These are phyloP conservation scores for Erannis defoliaria DNA, from an alignment of 2,888 invertebrate species.

Conservation along the genomic window DNA sequence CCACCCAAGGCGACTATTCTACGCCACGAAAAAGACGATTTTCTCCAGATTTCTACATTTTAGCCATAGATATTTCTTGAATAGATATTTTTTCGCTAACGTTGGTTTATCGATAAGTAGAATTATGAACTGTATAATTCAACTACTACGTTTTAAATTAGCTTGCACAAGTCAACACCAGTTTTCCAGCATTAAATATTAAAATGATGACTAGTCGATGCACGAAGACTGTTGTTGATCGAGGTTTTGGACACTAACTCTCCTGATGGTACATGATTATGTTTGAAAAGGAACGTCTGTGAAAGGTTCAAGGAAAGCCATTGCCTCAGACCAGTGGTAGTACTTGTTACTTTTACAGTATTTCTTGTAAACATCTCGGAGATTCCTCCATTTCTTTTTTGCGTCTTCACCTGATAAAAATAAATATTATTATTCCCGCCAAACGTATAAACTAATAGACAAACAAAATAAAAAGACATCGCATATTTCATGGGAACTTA, in stretches of 20 bases:
- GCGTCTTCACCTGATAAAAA: background rate
- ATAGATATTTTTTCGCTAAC: background rate
- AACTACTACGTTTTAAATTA: background rate
- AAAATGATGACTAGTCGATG: background rate
- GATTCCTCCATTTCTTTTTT: background rate
- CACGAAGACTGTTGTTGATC: background rate
- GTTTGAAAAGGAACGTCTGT: background rate
- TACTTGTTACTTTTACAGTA: background rate
- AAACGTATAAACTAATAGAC: too few species aligned
- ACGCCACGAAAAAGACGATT: background rate
- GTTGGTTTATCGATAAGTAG: background rate
- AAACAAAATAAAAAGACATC: too few species aligned
- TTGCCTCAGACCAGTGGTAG: constrained; percentile 1
- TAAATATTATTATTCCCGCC: background rate
- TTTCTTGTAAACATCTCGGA: constrained; percentile 3
- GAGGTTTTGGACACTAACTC: background rate
- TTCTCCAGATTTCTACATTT: background rate
- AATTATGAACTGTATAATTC: background rate
- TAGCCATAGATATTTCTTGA: too few species aligned
- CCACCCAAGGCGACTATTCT: background rate
- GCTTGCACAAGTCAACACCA: background rate
- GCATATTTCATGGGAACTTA: too few species aligned
- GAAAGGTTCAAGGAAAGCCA: background rate
- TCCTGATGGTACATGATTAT: background rate
- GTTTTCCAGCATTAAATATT: too few species aligned